A percentile compares a stretch with the other conserved stretches of the same genome.
phyloP scores from a whole-genome alignment of 2,797 vertebrate genomes.

The Rallus crepitans region DNA sequence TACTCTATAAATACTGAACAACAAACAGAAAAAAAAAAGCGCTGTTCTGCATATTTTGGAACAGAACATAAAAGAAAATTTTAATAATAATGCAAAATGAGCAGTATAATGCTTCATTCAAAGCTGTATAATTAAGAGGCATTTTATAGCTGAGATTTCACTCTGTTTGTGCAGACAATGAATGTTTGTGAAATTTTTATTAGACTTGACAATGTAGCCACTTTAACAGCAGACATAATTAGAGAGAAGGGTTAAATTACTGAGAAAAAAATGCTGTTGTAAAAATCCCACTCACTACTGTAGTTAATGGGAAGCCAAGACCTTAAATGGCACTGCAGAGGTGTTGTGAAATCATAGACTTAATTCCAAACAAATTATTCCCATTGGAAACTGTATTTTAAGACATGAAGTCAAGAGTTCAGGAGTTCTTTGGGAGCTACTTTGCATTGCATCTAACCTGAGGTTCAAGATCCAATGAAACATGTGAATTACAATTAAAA shows the following conservation, averaged over 20 bases:
- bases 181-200: not conserved
- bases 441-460: not conserved
- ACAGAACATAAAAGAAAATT: not conserved
- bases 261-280: not conserved
- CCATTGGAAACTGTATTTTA: not conserved
- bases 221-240: not conserved
- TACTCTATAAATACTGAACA: not conserved
- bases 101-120: not conserved
- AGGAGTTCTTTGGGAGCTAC: not conserved
- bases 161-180: not conserved
- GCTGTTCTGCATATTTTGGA: not conserved
- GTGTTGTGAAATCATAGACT: not conserved
- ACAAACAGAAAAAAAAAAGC: not conserved
- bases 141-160: not conserved
- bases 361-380: constrained; percentile 10
- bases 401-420: not conserved
- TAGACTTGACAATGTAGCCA: not conserved
- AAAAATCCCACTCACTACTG: not conserved
- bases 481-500: not conserved
- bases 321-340: not conserved
- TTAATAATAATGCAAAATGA: not conserved
- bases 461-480: not conserved
- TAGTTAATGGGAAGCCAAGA: not conserved
- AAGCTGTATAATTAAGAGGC: not conserved
- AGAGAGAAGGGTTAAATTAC: not conserved